Conservation (phyloP, 2,888 invertebrate species). For the Macrophya annulata region DNA sequence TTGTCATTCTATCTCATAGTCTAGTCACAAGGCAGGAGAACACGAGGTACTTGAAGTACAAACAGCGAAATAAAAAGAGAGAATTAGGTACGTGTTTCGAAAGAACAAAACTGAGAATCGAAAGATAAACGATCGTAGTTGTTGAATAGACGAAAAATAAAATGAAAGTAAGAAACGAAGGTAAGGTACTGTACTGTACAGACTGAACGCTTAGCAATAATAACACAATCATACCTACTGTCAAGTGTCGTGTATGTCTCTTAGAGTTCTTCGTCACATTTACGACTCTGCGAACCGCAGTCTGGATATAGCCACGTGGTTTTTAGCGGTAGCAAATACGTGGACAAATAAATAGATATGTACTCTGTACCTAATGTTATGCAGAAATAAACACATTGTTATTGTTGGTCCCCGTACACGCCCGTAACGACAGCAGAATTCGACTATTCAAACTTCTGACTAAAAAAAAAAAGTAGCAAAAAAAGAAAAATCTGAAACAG, state of each 20-base stretch:
- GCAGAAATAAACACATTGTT: constrained; percentile 29
- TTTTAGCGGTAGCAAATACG: not conserved
- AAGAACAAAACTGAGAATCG: not conserved
- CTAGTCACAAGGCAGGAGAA: not conserved
- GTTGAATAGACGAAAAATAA: not conserved
- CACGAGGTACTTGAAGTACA: not conserved
- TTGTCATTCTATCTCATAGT: not conserved
- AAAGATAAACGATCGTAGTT: constrained; percentile 27
- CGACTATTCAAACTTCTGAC: no score
- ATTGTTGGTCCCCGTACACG: not conserved
- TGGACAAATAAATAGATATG: not conserved
- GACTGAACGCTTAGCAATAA: not conserved
- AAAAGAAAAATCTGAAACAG: not conserved
- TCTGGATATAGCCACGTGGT: not conserved
- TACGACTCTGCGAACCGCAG: constrained; percentile 11
- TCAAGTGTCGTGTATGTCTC: constrained; percentile 15
- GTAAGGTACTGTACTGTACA: not conserved
- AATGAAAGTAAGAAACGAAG: not conserved
- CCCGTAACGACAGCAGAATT: not conserved
- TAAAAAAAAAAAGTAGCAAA: not conserved
- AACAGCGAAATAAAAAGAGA: not conserved
- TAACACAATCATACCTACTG: constrained; percentile 8
- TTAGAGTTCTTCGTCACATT: not conserved
- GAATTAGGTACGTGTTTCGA: not conserved
- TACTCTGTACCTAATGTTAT: not conserved